Base-by-base conservation (phyloP, 2,113 vertebrate species). In the Peromyscus maniculatus region DNA sequence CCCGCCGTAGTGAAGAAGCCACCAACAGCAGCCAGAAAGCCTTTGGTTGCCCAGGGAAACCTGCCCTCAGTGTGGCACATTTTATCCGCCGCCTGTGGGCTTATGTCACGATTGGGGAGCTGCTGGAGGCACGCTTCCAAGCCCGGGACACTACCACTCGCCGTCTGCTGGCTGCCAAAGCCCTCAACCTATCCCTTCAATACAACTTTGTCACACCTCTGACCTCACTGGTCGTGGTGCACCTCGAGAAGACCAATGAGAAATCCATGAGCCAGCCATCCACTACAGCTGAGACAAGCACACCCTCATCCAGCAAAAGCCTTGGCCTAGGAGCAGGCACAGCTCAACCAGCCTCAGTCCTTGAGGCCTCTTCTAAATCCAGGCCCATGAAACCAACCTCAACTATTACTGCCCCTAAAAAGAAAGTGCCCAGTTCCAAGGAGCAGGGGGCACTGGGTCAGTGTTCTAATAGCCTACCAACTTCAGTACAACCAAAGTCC, bases 181-280 rank as follows among this genome's bases (percentile, higher is more conserved):
- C 99, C 72, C 99, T 99, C 95, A 99, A 99, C 49, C 98, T 99
- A 17, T 99, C 99, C 6, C 98, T 99, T 9, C 98, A 99, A 95
- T 99, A 99, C 91, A 99, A 99, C 96, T 99, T 99, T 95, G 99
- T 99, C 26, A 99, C 99, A 24, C 99, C 99, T 0, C 98, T 99
- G 78, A 99, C 99, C 6, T 99, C 99, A 62, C 97, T 99, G 97
- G 98, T 99, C 21, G 98, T 99, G 26, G 98, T 99, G 9, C 99
- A 99, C 87, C 99, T 99, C 4, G 99, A 99, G 79, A 97, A 97
- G 21, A 80, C 43, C 72, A 98, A 98, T 79, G 98, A 93, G 74
- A 46, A 78, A 11, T 28, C 91, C 96, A 92, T 39, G 66, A 89
- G 36, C 52, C 93, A 96, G 71, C 19, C 24, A 31, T 67, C 39